These are phyloP conservation scores for Acomys russatus DNA, from an alignment of 2,797 vertebrate species.

Conservation along the genomic window DNA sequence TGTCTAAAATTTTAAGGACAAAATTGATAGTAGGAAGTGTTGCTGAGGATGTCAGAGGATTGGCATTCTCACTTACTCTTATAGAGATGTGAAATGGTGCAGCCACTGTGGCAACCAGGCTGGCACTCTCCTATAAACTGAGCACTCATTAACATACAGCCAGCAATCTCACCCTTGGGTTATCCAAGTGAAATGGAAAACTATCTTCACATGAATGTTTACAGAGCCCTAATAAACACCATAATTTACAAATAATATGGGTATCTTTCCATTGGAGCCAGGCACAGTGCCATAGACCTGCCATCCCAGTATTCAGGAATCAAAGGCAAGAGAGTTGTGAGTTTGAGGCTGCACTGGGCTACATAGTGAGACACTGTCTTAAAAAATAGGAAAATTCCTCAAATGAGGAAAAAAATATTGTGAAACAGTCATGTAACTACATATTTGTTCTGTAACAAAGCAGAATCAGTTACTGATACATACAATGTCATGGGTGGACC, in stretches of 20 bases:
- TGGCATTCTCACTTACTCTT: neutral
- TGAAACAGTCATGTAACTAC: no score
- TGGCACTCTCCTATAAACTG: neutral
- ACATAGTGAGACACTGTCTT: neutral
- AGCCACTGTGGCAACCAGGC: neutral
- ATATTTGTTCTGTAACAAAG: neutral
- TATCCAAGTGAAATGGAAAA: neutral
- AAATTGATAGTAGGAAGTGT: neutral
- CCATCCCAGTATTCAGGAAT: neutral
- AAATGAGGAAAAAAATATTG: neutral
- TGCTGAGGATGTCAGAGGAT: neutral
- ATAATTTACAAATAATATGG: neutral
- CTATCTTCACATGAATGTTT: neutral
- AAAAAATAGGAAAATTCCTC: neutral
- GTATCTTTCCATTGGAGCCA: neutral
- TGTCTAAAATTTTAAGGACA: neutral
- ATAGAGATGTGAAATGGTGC: neutral
- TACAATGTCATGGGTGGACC: neutral
- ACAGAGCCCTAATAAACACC: neutral
- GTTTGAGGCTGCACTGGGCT: neutral
- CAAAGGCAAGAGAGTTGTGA: neutral
- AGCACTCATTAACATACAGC: neutral
- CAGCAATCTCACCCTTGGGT: neutral
- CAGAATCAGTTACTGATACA: neutral
- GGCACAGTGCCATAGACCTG: neutral